Percentiles rank a stretch among this genome's conserved stretches.
Conservation (phyloP, 2,888 invertebrate species). For the Troides helena region DNA sequence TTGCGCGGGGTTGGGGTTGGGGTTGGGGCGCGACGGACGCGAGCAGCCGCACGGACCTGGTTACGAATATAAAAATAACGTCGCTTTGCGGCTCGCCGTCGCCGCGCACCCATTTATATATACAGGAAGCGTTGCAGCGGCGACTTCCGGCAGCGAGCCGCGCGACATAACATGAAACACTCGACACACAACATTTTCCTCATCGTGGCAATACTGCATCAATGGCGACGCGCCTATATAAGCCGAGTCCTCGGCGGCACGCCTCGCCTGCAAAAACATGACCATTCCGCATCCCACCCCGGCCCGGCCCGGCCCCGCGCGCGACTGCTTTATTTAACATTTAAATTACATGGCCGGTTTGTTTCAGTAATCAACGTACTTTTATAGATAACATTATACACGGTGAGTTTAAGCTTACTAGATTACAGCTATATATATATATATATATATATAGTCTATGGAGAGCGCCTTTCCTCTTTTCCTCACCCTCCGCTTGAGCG, state of each 20-base stretch:
- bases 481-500: too few species aligned
- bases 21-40: too few species aligned
- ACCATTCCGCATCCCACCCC: background rate
- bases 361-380: constrained; percentile 50
- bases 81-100: background rate
- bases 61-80: background rate
- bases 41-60: too few species aligned
- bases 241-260: too few species aligned
- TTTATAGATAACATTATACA: constrained; percentile 36
- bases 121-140: background rate
- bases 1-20: too few species aligned
- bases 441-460: background rate
- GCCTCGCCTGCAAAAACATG: background rate
- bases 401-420: constrained; percentile 45
- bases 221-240: too few species aligned
- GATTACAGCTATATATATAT: constrained; percentile 64
- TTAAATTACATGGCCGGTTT: constrained; percentile 71
- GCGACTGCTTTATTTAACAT: constrained; percentile 28
- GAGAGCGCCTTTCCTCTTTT: background rate
- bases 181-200: too few species aligned
- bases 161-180: background rate
- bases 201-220: too few species aligned
- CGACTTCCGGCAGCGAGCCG: background rate
- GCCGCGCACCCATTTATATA: background rate
- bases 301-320: background rate